These are phyloP conservation scores for Phenganax marumi DNA, from an alignment of 92 coral and sea anemone species.

Conservation along the genomic window DNA sequence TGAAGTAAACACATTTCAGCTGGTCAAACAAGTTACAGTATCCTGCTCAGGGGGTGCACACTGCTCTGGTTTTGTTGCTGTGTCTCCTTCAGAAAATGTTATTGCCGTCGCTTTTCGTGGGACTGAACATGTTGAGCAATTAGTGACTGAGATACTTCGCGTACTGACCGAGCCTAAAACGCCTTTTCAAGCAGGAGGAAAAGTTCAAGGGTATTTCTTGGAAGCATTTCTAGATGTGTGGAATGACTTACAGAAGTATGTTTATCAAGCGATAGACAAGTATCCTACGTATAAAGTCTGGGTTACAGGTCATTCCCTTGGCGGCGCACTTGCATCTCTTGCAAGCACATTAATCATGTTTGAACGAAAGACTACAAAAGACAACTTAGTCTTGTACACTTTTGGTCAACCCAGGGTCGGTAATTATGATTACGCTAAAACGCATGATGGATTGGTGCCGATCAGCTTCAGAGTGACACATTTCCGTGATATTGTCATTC, in stretches of 20 bases:
- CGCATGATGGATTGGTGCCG: constrained; percentile 45
- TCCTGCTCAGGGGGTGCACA: constrained; percentile 47
- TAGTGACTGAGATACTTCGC: constrained; percentile 9
- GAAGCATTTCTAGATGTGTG: constrained; percentile 30
- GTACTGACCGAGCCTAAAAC: constrained; percentile 29
- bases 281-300: constrained; percentile 45
- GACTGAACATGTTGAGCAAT: constrained; percentile 36
- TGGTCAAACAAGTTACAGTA: constrained; percentile 51
- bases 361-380: constrained; percentile 11
- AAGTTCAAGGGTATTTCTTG: constrained; percentile 51
- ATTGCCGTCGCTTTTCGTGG: constrained; percentile 65
- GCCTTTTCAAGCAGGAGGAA: constrained; percentile 51
- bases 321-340: constrained; percentile 49
- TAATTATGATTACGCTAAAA: constrained; percentile 41
- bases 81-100: constrained; percentile 57
- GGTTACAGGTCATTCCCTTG: constrained; percentile 57
- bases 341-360: constrained; percentile 38
- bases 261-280: constrained; percentile 18
- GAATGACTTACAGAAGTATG: constrained; percentile 33
- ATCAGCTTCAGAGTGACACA: constrained; percentile 48
- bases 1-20: constrained; percentile 31
- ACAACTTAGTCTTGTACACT: constrained; percentile 38
- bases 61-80: constrained; percentile 65
- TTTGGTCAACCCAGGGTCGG: constrained; percentile 54
- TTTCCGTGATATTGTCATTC: constrained; percentile 42